These are phyloP conservation scores for Mystacides longicornis DNA, from an alignment of 2,888 invertebrate species.

Conservation along the genomic window DNA sequence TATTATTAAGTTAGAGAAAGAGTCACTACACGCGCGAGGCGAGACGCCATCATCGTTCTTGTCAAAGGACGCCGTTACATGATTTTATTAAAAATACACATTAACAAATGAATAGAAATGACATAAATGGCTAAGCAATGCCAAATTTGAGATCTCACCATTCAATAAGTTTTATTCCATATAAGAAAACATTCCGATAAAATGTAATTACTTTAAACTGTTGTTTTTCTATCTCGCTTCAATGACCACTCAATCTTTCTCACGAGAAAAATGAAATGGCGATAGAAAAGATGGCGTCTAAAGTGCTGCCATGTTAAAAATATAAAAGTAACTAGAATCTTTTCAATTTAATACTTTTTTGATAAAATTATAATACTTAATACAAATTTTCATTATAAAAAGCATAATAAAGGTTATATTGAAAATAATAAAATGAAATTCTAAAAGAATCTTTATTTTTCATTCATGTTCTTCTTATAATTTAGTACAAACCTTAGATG, in stretches of 20 bases:
- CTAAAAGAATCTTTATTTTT: no score
- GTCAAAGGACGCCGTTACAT: not conserved
- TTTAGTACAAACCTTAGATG: no score
- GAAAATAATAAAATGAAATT: no score
- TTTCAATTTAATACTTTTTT: no score
- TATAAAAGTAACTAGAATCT: constrained; percentile 6
- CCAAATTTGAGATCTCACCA: constrained; percentile 10
- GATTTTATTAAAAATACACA: constrained; percentile 13
- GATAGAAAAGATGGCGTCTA: constrained; percentile 45
- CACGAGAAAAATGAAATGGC: constrained; percentile 50
- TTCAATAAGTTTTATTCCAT: constrained; percentile 17
- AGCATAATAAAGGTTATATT: no score
- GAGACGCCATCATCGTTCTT: not conserved
- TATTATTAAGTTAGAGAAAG: not conserved
- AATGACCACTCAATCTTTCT: constrained; percentile 36
- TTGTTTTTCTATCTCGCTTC: constrained; percentile 40
- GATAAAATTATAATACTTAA: no score
- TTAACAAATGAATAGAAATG: constrained; percentile 12
- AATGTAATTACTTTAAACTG: constrained; percentile 18
- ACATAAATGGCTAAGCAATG: constrained; percentile 9
- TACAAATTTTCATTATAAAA: no score
- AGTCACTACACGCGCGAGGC: not conserved
- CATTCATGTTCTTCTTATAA: no score
- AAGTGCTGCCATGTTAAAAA: constrained; percentile 16
- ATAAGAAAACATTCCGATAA: constrained; percentile 12